Evolutionary conservation across 2,113 vertebrate genomes (phyloP).

Genomic region (Ceuthmochares aereus): DNA sequence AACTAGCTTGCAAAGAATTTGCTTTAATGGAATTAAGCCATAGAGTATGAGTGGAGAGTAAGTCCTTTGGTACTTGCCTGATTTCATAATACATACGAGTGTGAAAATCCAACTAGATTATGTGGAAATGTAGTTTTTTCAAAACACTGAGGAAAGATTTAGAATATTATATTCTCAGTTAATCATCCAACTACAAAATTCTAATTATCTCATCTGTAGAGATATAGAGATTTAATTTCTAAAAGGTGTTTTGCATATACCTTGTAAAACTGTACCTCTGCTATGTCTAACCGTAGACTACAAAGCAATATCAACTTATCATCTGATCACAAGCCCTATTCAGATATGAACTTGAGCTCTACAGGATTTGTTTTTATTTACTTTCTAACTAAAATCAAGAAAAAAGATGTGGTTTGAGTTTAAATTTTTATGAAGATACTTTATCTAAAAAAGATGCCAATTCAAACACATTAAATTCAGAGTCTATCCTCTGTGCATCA

Average conservation of each 20-base stretch:
- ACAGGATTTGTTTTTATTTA: not conserved
- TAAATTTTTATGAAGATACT: conserved; percentile 6
- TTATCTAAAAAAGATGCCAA: not conserved
- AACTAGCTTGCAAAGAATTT: conserved; percentile 60
- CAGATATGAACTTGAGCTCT: not conserved
- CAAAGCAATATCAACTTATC: conserved; percentile 15
- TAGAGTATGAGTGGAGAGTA: conserved; percentile 3
- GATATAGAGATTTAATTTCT: conserved; percentile 36
- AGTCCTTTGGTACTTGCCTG: conserved; percentile 19
- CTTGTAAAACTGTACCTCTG: not conserved
- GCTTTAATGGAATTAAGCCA: conserved; percentile 69
- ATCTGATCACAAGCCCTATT: not conserved
- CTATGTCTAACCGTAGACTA: not conserved
- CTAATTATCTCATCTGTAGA: conserved; percentile 54
- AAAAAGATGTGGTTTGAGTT: not conserved
- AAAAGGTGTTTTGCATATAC: not conserved
- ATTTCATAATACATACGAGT: conserved; percentile 50
- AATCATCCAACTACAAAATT: conserved; percentile 44
- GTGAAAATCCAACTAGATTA: conserved; percentile 37
- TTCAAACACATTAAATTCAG: not conserved
- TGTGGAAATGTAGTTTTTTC: conserved; percentile 22
- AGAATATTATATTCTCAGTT: conserved; percentile 6
- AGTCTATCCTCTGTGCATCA: not conserved
- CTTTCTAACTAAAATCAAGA: conserved; percentile 19
- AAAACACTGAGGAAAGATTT: conserved; percentile 58